Evolutionary conservation across 2,113 vertebrate genomes (phyloP).

Genomic region (Prionailurus bengalensis): DNA sequence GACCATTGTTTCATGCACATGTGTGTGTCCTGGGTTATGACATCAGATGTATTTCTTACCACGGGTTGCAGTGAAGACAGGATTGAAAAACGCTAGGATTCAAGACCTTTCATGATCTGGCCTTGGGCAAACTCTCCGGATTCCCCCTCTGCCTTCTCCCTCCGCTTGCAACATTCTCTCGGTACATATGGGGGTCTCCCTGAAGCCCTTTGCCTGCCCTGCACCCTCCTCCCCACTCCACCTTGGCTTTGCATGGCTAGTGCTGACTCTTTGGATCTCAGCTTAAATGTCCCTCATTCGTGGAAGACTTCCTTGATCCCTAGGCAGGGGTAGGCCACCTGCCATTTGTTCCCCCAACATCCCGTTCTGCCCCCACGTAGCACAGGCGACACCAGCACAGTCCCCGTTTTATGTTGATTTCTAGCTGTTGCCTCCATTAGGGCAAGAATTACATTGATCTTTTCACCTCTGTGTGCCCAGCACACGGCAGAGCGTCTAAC

Average conservation of each 20-base stretch:
- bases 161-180: neutral
- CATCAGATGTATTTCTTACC: neutral
- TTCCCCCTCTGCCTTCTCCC: neutral
- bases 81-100: neutral
- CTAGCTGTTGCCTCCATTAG: neutral
- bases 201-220: neutral
- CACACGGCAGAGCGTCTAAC: neutral
- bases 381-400: neutral
- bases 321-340: neutral
- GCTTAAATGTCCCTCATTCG: neutral
- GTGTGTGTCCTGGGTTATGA: neutral
- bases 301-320: neutral
- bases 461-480: neutral
- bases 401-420: neutral
- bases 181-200: neutral
- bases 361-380: neutral
- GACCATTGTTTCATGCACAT: neutral
- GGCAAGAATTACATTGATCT: neutral
- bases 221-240: rapidly evolving
- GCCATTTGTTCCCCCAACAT: neutral
- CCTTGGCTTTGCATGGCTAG: neutral
- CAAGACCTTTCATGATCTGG: neutral
- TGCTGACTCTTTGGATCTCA: neutral
- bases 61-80: neutral
- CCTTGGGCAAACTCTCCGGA: neutral